Evolutionary conservation across 2,888 invertebrate genomes (phyloP).

Genomic region (Dyspetes luteomarginatus): DNA sequence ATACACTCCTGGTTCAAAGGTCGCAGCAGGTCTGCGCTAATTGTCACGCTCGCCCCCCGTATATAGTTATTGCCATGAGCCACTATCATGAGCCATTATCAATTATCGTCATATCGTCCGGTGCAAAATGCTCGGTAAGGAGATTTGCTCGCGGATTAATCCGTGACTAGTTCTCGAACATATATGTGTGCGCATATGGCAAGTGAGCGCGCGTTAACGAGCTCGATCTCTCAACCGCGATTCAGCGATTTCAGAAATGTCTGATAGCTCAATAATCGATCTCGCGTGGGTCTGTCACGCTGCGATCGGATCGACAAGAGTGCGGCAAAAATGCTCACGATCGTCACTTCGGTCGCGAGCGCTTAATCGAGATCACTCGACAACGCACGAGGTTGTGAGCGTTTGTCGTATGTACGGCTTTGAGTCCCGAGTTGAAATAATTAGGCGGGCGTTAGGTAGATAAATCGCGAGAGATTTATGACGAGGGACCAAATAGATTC

Average conservation of each 20-base stretch:
- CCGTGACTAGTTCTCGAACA: slow-evolving; percentile 47
- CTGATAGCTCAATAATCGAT: slow-evolving; percentile 67
- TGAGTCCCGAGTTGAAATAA: slow-evolving; percentile 43
- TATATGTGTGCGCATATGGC: background rate
- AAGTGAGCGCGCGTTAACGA: slow-evolving; percentile 40
- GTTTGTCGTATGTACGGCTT: slow-evolving; percentile 34
- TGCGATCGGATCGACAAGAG: slow-evolving; percentile 35
- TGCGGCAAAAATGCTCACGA: slow-evolving; percentile 39
- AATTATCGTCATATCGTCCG: slow-evolving; percentile 27
- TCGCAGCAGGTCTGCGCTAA: slow-evolving; percentile 54
- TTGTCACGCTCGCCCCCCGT: slow-evolving; percentile 44
- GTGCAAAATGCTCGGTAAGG: slow-evolving; percentile 47
- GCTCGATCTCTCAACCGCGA: slow-evolving; percentile 36
- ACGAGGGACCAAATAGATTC: slow-evolving; percentile 60
- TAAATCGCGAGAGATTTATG: slow-evolving; percentile 66
- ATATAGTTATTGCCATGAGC: too few species aligned
- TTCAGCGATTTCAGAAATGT: slow-evolving; percentile 62
- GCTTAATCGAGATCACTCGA: slow-evolving; percentile 50
- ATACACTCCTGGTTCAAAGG: slow-evolving; percentile 41
- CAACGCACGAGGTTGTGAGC: slow-evolving; percentile 24
- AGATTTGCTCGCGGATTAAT: slow-evolving; percentile 59
- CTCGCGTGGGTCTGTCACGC: slow-evolving; percentile 34
- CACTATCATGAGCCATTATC: background rate
- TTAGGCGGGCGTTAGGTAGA: slow-evolving; percentile 63
- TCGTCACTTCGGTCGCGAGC: slow-evolving; percentile 44